These are phyloP conservation scores for Encarsia formosa DNA, from an alignment of 2,888 invertebrate species.

Conservation along the genomic window DNA sequence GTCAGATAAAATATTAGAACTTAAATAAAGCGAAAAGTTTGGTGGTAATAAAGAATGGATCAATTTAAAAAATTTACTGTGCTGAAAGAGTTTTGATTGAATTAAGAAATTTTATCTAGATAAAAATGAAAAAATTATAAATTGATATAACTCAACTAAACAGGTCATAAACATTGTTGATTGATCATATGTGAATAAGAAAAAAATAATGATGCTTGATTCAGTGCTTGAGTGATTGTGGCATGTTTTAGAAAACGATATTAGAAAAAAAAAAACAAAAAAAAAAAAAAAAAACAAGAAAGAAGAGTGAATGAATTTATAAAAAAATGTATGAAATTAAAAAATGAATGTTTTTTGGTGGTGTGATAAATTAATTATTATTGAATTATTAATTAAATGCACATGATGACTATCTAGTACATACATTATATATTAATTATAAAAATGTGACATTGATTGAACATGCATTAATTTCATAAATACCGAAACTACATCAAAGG, in stretches of 20 bases:
- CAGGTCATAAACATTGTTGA: too few relatives aligned
- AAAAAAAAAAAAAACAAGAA: not conserved
- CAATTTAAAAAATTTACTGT: too few relatives aligned
- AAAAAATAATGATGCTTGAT: constrained; percentile 24
- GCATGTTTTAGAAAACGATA: constrained; percentile 18
- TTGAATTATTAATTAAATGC: constrained; percentile 43
- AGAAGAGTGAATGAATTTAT: constrained; percentile 30
- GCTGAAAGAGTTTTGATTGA: too few relatives aligned
- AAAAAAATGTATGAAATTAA: constrained; percentile 30
- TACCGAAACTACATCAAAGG: constrained; percentile 39
- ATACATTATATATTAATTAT: constrained; percentile 37
- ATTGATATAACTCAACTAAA: too few relatives aligned
- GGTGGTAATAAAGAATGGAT: too few relatives aligned
- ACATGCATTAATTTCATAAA: constrained; percentile 45
- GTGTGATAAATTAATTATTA: constrained; percentile 40
- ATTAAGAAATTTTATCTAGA: too few relatives aligned
- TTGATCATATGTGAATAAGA: constrained; percentile 21
- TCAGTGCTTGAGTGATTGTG: constrained; percentile 20
- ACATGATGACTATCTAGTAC: constrained; percentile 41
- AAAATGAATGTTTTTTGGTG: constrained; percentile 31
- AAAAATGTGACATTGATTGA: constrained; percentile 44
- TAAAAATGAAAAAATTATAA: too few relatives aligned
- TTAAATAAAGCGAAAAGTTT: too few relatives aligned
- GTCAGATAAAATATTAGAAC: too few relatives aligned
- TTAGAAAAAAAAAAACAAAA: constrained; percentile 27